Conservation (phyloP, 1,140 invertebrate species). For the Frieseomelitta varia region DNA sequence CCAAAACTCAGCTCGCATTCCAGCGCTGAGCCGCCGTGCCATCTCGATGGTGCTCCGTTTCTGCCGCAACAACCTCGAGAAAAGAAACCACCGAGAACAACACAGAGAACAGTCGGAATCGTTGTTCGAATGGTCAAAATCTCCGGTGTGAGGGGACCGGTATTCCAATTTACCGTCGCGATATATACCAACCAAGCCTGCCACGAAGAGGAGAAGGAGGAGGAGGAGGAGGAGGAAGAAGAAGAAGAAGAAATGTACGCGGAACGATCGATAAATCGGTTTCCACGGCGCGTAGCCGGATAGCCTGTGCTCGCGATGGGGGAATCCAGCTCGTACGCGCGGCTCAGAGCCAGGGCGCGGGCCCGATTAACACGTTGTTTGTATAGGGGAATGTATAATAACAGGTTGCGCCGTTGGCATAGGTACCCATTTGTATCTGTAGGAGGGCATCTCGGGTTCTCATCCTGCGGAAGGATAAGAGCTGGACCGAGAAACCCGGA, state of each 20-base stretch:
- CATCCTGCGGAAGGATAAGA: slow-evolving; percentile 66
- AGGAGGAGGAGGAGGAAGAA: background rate
- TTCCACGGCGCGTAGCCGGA: slow-evolving; percentile 68
- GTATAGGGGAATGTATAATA: slow-evolving; percentile 82
- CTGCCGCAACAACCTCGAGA: background rate
- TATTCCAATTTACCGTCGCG: slow-evolving; percentile 59
- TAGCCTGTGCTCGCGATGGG: slow-evolving; percentile 50
- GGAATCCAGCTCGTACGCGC: slow-evolving; percentile 39
- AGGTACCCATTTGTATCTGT: slow-evolving; percentile 80
- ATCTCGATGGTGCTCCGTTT: background rate
- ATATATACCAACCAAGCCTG: background rate
- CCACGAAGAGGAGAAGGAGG: slow-evolving; percentile 4
- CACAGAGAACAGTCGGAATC: slow-evolving; percentile 6
- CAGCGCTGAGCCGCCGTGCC: background rate
- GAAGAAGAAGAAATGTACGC: slow-evolving; percentile 28
- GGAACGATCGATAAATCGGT: slow-evolving; percentile 75
- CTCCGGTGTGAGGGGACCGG: background rate
- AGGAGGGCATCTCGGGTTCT: slow-evolving; percentile 80
- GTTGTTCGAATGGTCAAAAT: slow-evolving; percentile 13
- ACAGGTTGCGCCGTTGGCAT: slow-evolving; percentile 80
- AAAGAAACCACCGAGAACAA: background rate
- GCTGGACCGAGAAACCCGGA: slow-evolving; percentile 9
- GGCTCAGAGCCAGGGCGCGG: slow-evolving; percentile 68
- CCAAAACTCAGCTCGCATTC: background rate
- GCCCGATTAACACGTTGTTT: slow-evolving; percentile 82